Evolutionary conservation across 2,113 vertebrate genomes (phyloP), one percentile per base, ranked within the genome.

Genomic region (Aptenodytes forsteri): DNA sequence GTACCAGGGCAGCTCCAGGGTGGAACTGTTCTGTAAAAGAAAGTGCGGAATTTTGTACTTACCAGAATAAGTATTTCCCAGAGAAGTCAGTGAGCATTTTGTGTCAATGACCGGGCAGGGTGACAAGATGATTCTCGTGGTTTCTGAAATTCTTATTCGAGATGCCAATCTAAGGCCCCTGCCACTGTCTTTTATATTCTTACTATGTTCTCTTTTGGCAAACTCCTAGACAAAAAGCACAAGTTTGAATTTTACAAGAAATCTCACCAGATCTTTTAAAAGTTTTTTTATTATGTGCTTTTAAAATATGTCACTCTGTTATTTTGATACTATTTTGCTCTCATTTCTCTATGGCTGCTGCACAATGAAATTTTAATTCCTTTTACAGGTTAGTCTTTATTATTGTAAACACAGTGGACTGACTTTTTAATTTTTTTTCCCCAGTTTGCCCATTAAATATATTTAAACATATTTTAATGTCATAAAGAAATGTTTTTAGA

Each of bases 161-260:
- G n/a, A 42, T 20, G 13, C 20, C 12, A 36, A 0, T 49, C 52
- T 83, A n/a, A n/a, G n/a, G n/a, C n/a, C n/a, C 9, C 11, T 76
- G 7, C 5, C 32, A 52, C 10, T 40, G 20, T 65, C 29, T 42
- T 90, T 47, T 58, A 29, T 30, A 16, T n/a, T 71, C 66, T 84
- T 78, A 34, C 4, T 30, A 12, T 20, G 32, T 62, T 36, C 6
- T 88, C 13, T 64, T 65, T 69, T 58, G 61, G 23, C 11, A 52
- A 65, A 84, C 34, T 78, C 27, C 13, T 42, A 20, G 26, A 47
- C 13, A 93, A 91, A 93, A 83, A 23, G 3, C 13, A 58, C 21
- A 58, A 26, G 21, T 64, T 83, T 86, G 46, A 86, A 67, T 67
- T 73, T 87, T 81, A 29, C 13, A 58, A 42, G 32, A 5, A 50